phyloP scores from a whole-genome alignment of 2,888 invertebrate species.

The Eucera pruinosa region DNA sequence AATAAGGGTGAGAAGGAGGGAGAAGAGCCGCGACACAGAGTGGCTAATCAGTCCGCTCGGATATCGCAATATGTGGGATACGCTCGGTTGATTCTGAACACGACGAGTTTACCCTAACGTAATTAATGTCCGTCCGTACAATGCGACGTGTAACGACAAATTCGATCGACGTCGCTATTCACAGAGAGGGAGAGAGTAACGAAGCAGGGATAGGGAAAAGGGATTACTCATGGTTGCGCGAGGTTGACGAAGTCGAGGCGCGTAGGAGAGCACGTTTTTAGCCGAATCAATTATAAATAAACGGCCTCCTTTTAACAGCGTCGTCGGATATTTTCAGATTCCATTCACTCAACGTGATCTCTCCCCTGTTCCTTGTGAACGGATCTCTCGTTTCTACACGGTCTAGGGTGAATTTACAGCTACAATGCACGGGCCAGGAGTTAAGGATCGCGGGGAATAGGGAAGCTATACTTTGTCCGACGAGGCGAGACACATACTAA shows the following conservation, averaged over 20 bases:
- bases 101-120: slow-evolving; percentile 62
- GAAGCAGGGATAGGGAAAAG: background rate
- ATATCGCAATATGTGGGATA: slow-evolving; percentile 59
- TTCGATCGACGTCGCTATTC: slow-evolving; percentile 53
- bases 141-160: slow-evolving; percentile 63
- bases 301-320: slow-evolving; percentile 17
- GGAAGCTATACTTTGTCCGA: no score
- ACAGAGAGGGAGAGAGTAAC: background rate
- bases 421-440: no score
- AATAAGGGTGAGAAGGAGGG: background rate
- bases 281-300: slow-evolving; percentile 58
- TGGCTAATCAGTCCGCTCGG: slow-evolving; percentile 43
- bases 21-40: slow-evolving; percentile 11
- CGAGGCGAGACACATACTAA: no score
- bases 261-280: slow-evolving; percentile 19
- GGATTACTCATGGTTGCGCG: background rate
- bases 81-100: slow-evolving; percentile 45
- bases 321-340: slow-evolving; percentile 42
- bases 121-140: slow-evolving; percentile 57
- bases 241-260: background rate
- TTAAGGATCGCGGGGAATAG: no score
- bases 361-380: background rate
- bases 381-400: background rate
- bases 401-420: background rate
- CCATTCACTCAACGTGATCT: slow-evolving; percentile 29